Evolutionary conservation across 2,888 invertebrate species (phyloP), one percentile per base, ranked within the genome.

Genomic region (Caenorhabditis zanzibari): DNA sequence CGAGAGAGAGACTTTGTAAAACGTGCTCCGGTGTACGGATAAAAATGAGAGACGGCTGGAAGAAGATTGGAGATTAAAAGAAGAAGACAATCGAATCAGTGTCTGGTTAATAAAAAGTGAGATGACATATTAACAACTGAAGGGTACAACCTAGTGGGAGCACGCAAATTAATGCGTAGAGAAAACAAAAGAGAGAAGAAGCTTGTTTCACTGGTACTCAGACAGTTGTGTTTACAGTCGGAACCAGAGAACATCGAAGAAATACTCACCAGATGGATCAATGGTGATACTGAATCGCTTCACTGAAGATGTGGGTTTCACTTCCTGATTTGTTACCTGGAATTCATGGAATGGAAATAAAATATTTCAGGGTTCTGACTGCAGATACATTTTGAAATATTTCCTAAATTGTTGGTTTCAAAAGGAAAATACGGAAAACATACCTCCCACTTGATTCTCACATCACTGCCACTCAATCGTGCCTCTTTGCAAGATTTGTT

Each of bases 401-500:
- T 38, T 38, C 4, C n/a, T n/a, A n/a, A n/a, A n/a, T n/a, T n/a
- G n/a, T n/a, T n/a, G n/a, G 32, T 32, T 32, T 32, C n/a, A n/a
- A 32, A 32, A 6, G 32, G 32, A 32, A 32, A 32, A 4, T 32
- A 32, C 7, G 7, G 32, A 32, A 32, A 32, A 32, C 44, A 22
- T 16, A 77, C 81, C 81, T 82, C 84, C 86, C 86, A 86, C 47
- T 84, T 81, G 49, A 86, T 85, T 66, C 85, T 64, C 49, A 86
- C 85, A 54, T 86, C 86, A 59, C 82, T 82, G 16, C 84, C 86
- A 72, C 86, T 86, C 61, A 86, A 76, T 75, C 84, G 66, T 61
- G 84, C 81, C 71, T 86, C 82, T 69, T 64, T 79, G 66, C 79
- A 80, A 75, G 83, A 82, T 82, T 82, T 76, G 58, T 80, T 80